A percentile compares a stretch with the other conserved stretches of the same genome.
These are phyloP conservation scores for Bugula neritina DNA, from an alignment of 2,888 invertebrate genomes.

Conservation along the genomic window DNA sequence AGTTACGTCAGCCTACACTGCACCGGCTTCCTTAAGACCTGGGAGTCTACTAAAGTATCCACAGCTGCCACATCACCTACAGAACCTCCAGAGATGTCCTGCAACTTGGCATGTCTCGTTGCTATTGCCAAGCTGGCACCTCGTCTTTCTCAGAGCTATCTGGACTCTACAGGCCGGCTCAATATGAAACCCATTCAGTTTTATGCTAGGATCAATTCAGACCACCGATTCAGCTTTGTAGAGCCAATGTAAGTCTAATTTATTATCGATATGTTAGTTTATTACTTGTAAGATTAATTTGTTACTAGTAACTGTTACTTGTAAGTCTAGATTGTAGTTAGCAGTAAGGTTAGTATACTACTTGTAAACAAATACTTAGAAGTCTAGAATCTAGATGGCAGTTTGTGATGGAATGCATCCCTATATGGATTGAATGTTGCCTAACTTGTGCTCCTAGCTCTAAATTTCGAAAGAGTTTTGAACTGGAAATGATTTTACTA, in stretches of 20 bases:
- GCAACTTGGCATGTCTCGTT: slow-evolving; percentile 78
- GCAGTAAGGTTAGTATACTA: too few species aligned
- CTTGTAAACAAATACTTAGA: too few species aligned
- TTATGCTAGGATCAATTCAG: slow-evolving; percentile 76
- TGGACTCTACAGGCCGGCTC: slow-evolving; percentile 35
- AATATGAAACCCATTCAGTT: slow-evolving; percentile 56
- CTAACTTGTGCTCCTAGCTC: too few species aligned
- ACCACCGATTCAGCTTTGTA: slow-evolving; percentile 85
- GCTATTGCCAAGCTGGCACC: slow-evolving; percentile 75
- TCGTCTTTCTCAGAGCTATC: slow-evolving; percentile 59
- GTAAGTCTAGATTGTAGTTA: too few species aligned
- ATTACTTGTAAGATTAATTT: too few species aligned
- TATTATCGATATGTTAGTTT: neutral
- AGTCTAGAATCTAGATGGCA: too few species aligned
- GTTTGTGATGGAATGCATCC: too few species aligned
- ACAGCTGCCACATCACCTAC: slow-evolving; percentile 61
- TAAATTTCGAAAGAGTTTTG: too few species aligned
- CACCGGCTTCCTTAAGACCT: slow-evolving; percentile 86
- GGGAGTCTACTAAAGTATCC: slow-evolving; percentile 73
- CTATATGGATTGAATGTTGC: too few species aligned
- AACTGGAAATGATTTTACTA: too few species aligned
- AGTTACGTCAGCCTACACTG: slow-evolving; percentile 79
- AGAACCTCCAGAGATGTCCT: slow-evolving; percentile 55
- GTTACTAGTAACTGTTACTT: too few species aligned
- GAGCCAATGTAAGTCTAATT: slow-evolving; percentile 70